Percentiles rank a stretch among this genome's conserved stretches.
Conservation (phyloP, 2,888 invertebrate species). For the Galeopsomyia nigrocyanea region DNA sequence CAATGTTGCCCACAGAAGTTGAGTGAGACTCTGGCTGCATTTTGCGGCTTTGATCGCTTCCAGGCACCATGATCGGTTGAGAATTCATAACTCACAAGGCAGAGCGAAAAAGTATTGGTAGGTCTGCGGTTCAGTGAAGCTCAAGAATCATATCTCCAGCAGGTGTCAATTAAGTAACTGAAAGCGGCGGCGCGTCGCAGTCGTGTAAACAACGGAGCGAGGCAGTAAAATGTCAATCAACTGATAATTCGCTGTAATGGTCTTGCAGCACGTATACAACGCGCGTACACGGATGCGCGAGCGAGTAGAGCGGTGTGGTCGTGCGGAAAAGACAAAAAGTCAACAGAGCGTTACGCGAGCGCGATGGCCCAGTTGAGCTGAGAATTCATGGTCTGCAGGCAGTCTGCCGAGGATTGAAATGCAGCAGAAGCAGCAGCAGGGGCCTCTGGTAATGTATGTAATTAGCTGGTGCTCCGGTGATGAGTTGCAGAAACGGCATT, state of each 20-base stretch:
- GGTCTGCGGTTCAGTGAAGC: background rate
- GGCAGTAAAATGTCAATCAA: constrained; percentile 3
- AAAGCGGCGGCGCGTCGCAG: background rate
- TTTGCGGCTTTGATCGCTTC: constrained; percentile 39
- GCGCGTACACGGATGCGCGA: too few species aligned
- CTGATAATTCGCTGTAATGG: background rate
- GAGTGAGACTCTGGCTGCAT: constrained; percentile 47
- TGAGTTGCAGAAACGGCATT: constrained; percentile 32
- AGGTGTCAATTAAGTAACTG: background rate
- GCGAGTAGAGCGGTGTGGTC: too few species aligned
- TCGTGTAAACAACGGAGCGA: background rate
- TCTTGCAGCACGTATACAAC: too few species aligned
- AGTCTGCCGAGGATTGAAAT: too few species aligned
- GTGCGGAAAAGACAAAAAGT: too few species aligned
- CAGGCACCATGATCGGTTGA: constrained; percentile 65
- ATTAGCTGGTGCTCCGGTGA: constrained; percentile 31
- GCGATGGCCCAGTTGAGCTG: background rate
- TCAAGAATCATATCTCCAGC: background rate
- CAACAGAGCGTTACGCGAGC: background rate
- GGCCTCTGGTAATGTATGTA: constrained; percentile 21
- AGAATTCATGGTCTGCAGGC: too few species aligned
- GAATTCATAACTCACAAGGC: constrained; percentile 58
- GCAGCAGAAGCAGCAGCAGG: background rate
- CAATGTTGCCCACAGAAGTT: constrained; percentile 12
- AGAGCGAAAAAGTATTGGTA: background rate